phyloP scores from a whole-genome alignment of 53 echinoderm and acorn worm species.

The Hippasteria phrygiana region DNA sequence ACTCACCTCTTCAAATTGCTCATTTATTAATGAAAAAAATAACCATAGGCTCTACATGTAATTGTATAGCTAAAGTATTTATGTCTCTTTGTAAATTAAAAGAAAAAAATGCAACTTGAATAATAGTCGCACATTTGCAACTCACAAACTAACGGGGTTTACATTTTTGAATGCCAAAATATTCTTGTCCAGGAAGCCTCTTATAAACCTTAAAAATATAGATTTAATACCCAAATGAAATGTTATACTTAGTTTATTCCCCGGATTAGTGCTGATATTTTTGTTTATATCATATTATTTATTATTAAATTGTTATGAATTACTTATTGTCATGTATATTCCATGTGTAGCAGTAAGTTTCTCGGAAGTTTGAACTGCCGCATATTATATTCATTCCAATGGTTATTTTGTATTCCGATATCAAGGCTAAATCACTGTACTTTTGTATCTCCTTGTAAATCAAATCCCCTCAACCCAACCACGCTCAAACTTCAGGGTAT shows the following conservation, averaged over 20 bases:
- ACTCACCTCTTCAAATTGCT: background rate
- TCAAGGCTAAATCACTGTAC: background rate
- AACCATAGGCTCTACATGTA: no score
- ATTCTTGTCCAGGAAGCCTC: no score
- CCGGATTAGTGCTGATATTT: background rate
- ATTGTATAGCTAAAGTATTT: background rate
- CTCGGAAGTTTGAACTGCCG: constrained; percentile 12
- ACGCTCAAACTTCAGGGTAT: no score
- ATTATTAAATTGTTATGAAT: background rate
- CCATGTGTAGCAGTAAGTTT: constrained; percentile 51
- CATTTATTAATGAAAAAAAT: constrained; percentile 2
- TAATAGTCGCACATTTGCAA: no score
- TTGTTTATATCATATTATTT: background rate
- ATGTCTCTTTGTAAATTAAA: background rate
- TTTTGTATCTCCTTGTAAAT: constrained; percentile 4
- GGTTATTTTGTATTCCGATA: constrained; percentile 35
- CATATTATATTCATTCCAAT: constrained; percentile 55
- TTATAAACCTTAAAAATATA: background rate
- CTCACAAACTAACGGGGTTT: no score
- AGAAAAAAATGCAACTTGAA: background rate
- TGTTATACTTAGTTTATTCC: background rate
- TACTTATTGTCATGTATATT: constrained; percentile 32
- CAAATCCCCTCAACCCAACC: background rate
- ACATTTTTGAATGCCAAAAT: no score
- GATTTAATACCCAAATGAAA: background rate